Base-by-base conservation (phyloP, 2,888 invertebrate genomes). In the Ophraella communa region DNA sequence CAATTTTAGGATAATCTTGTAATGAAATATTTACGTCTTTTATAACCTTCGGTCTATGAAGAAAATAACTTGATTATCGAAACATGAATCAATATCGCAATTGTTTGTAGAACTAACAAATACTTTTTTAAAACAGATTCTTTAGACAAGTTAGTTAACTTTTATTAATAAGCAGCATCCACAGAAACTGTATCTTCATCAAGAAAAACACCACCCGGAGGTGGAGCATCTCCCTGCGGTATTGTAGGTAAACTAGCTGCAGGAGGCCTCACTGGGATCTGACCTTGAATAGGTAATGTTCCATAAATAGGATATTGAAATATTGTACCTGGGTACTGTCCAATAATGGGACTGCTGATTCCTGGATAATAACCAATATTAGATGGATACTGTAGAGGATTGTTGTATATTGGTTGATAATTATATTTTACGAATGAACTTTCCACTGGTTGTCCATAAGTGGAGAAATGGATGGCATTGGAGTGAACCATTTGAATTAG, bases 151-250 rank as follows among this genome's bases (percentile, higher is more conserved):
- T 17, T 44, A 44, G 4, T 44, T 4, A 44, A 3, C 1, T 7
- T 44, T 24, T 4, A 51, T 51, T 27, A 51, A 51, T 51, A 51
- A 27, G 49, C 49, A 51, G 49, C 49, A 51, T 51, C 49, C 17
- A 51, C 49, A 51, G 49, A 51, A 51, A 51, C 49, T 8, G 49
- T 51, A 51, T 51, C 49, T 14, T 24, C 7, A 27, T 51, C 49
- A 4, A 51, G 8, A 14, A 51, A 20, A 17, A 51, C 49, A 8
- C 49, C 49, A 8, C 49, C 49, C 3, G 4, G 14, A 17, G 49
- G 49, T 24, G 24, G n/a, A 0, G n/a, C 17, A 27, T 51, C 49
- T 5, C 49, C 49, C 14, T 27, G 49, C 8, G 49, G 49, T 3
- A 14, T 17, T 5, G 17, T 10, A 7, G 49, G 49, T 17, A 1